Evolutionary conservation across 2,113 vertebrate genomes (phyloP), one percentile per base, ranked within the genome.

Genomic region (Cinclus mexicanus): DNA sequence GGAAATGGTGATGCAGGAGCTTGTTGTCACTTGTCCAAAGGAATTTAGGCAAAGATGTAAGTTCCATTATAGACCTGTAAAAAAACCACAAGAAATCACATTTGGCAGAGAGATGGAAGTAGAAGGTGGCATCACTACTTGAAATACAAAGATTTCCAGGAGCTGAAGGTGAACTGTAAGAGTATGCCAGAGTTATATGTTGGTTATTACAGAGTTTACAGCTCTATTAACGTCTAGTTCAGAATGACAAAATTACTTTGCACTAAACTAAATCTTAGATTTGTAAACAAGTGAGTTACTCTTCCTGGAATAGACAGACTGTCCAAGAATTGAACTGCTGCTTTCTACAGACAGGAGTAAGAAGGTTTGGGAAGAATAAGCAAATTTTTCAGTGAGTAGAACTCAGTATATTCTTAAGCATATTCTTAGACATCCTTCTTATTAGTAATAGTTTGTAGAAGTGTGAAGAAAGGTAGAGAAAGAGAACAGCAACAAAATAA

Each of bases 21-120:
- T 98, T 99, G 94, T 95, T 97, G 97, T 99, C 99, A 88, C 56
- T 97, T 87, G 97, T 96, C 98, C 98, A 99, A 42, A 98, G 87
- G 41, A 98, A 97, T 85, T 98, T 98, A 93, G 98, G 94, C 85
- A 98, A 95, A 87, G 98, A 97, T 60, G 94, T 81, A 74, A 98
- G 97, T 94, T 99, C 98, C 98, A 99, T 98, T 52, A 76, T 92
- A 90, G 75, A 86, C 50, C 97, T 97, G 93, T 52, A 83, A 95
- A 74, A 90, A 52, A 89, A 37, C 35, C 75, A 72, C 25, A 91
- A 91, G 63, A 93, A 92, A 89, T 50, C 4, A 2, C 24, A 65
- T 20, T 91, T 68, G 59, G 42, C 88, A 57, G 25, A 65, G 55
- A 81, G 56, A 59, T 47, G 29, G 39, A 78, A 90, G 46, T 29